A percentile compares a stretch with the other conserved stretches of the same genome.
These are phyloP conservation scores for Hylomyscus alleni DNA, from an alignment of 2,797 vertebrate genomes.

Conservation along the genomic window DNA sequence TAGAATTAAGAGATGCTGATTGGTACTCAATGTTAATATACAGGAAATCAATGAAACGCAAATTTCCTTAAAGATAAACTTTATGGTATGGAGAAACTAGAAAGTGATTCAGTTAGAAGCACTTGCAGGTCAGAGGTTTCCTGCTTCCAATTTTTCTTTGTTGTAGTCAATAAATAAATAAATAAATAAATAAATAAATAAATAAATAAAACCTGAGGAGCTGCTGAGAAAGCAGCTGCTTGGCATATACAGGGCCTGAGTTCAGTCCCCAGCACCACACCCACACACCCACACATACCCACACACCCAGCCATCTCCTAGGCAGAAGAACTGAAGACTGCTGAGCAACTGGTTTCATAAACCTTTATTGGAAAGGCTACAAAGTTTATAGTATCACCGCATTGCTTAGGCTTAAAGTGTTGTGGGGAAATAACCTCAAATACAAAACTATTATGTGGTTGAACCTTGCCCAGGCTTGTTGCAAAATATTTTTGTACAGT, in stretches of 20 bases:
- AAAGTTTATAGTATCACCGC: conserved; percentile 70
- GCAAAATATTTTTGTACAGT: conserved; percentile 61
- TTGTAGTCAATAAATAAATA: not conserved
- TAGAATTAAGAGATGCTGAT: not conserved
- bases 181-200: too few species aligned
- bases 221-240: not conserved
- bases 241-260: not conserved
- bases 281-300: not conserved
- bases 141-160: not conserved
- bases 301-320: not conserved
- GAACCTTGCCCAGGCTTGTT: conserved; percentile 67
- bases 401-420: conserved; percentile 68
- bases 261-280: not conserved
- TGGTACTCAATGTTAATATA: not conserved
- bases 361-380: conserved; percentile 83
- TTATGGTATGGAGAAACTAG: not conserved
- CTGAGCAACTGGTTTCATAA: conserved; percentile 73
- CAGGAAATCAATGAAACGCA: not conserved
- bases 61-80: not conserved
- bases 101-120: not conserved
- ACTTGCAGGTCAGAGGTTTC: not conserved
- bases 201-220: not conserved
- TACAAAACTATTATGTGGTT: conserved; percentile 69
- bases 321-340: conserved; percentile 49
- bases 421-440: conserved; percentile 68